Percentiles rank a stretch among this genome's conserved stretches.
These are phyloP conservation scores for Apostichopus japonicus DNA, from an alignment of 35 echinoderm and acorn worm genomes.

Conservation along the genomic window DNA sequence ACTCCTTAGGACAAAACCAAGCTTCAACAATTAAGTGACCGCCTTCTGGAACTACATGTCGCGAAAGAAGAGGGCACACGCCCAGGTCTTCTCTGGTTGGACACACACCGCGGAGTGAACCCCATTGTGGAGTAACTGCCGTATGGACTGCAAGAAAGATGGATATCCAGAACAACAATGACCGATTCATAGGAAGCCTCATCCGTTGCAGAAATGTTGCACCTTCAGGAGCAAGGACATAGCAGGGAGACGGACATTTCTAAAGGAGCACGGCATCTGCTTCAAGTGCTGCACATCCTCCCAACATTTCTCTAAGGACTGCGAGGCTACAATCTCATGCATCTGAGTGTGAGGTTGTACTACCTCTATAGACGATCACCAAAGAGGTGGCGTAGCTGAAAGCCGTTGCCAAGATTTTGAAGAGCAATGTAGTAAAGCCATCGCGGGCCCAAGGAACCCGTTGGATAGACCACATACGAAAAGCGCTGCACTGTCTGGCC, in stretches of 20 bases:
- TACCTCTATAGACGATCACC: slow-evolving; percentile 71
- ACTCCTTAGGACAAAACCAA: slow-evolving; percentile 19
- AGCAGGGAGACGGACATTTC: neutral
- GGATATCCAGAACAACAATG: slow-evolving; percentile 43
- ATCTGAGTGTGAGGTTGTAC: slow-evolving; percentile 59
- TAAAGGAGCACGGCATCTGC: neutral
- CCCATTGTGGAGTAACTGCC: slow-evolving; percentile 52
- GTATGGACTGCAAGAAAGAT: slow-evolving; percentile 57
- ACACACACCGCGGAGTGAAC: slow-evolving; percentile 51
- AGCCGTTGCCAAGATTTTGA: slow-evolving; percentile 57
- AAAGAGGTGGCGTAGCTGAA: slow-evolving; percentile 74
- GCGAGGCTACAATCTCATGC: neutral
- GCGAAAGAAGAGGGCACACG: slow-evolving; percentile 49
- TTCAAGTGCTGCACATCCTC: neutral
- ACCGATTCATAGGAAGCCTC: neutral
- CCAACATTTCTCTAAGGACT: neutral
- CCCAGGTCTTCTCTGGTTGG: slow-evolving; percentile 36
- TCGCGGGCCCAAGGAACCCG: slow-evolving; percentile 62
- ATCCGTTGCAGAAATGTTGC: neutral
- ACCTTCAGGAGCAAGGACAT: neutral
- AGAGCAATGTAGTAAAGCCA: slow-evolving; percentile 56
- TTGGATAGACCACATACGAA: slow-evolving; percentile 74
- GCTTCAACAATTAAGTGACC: slow-evolving; percentile 45
- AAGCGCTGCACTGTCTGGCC: slow-evolving; percentile 36
- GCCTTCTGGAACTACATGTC: slow-evolving; percentile 31